phyloP scores from a whole-genome alignment of 2,888 invertebrate genomes.

The Hofmannophila pseudospretella region DNA sequence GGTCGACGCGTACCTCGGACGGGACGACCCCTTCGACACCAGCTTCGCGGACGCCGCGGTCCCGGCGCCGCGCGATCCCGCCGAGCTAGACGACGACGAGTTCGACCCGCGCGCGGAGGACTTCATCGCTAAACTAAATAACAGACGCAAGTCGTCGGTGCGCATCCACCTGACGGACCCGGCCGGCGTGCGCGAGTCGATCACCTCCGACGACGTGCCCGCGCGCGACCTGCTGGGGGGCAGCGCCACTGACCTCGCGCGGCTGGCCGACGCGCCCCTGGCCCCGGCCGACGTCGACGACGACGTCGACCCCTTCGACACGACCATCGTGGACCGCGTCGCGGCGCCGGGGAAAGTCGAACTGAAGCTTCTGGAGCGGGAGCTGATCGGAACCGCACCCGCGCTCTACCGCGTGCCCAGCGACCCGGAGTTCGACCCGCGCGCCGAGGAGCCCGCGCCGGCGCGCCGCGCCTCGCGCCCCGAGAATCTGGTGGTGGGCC shows the following conservation, averaged over 20 bases:
- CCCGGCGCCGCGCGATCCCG: constrained; percentile 59
- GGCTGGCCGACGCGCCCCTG: constrained; percentile 82
- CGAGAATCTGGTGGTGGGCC: constrained; percentile 74
- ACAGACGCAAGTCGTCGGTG: constrained; percentile 69
- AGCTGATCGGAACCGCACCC: constrained; percentile 79
- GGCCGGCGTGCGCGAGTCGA: constrained; percentile 76
- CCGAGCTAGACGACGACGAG: constrained; percentile 72
- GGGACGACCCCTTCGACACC: constrained; percentile 92
- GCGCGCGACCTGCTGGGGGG: constrained; percentile 84
- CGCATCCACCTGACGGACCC: constrained; percentile 82
- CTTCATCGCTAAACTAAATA: constrained; percentile 51
- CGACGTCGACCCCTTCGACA: constrained; percentile 91
- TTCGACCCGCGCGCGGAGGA: constrained; percentile 83
- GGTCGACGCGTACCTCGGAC: constrained; percentile 81
- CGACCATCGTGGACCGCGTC: constrained; percentile 84
- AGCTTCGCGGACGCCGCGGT: constrained; percentile 88
- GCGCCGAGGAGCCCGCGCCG: constrained; percentile 79
- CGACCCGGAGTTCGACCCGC: constrained; percentile 90
- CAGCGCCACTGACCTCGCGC: constrained; percentile 85
- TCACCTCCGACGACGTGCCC: constrained; percentile 70
- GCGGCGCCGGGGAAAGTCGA: constrained; percentile 88
- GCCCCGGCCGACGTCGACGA: constrained; percentile 76
- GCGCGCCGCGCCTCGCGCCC: constrained; percentile 80
- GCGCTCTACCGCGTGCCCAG: constrained; percentile 69
- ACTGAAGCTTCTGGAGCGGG: constrained; percentile 86